These are phyloP conservation scores for Phylloscopus trochilus DNA, from an alignment of 2,113 vertebrate genomes.

Conservation along the genomic window DNA sequence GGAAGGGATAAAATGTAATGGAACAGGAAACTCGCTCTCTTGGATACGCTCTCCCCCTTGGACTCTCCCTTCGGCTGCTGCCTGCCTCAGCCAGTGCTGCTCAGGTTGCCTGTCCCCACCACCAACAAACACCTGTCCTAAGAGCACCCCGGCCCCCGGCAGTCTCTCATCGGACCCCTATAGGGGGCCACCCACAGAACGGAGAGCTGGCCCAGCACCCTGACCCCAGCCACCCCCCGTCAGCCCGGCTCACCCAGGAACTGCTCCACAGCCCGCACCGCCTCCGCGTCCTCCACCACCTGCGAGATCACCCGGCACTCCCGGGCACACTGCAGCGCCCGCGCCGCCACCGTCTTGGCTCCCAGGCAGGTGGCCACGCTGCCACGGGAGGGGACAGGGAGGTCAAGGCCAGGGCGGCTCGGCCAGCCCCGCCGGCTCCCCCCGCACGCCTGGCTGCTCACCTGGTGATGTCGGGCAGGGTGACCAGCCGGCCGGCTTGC, in stretches of 20 bases:
- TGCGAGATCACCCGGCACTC: conserved; percentile 80
- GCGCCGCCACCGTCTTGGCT: conserved; percentile 77
- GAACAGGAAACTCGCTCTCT: too few relatives aligned
- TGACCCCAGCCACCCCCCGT: fast-evolving
- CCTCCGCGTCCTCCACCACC: conserved; percentile 84
- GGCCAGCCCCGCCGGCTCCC: fast-evolving
- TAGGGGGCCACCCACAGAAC: fast-evolving
- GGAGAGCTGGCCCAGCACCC: fast-evolving
- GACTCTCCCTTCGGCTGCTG: too few relatives aligned
- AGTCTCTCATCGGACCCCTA: too few relatives aligned
- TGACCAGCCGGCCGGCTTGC: conserved; percentile 76
- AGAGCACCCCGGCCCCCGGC: too few relatives aligned
- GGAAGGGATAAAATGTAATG: too few relatives aligned
- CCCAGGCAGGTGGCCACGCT: conserved; percentile 88
- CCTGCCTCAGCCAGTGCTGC: too few relatives aligned
- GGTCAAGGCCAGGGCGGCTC: fast-evolving
- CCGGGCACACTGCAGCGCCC: conserved; percentile 77
- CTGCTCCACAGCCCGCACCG: conserved; percentile 78
- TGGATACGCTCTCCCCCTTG: too few relatives aligned
- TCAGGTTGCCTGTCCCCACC: too few relatives aligned
- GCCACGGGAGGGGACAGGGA: not conserved
- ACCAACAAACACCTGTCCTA: too few relatives aligned
- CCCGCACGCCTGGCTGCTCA: not conserved
- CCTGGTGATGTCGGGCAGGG: conserved; percentile 89
- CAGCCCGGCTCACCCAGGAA: conserved; percentile 81